Evolutionary conservation across 2,888 invertebrate genomes (phyloP).

Genomic region (Trileptium ribeirensis): DNA sequence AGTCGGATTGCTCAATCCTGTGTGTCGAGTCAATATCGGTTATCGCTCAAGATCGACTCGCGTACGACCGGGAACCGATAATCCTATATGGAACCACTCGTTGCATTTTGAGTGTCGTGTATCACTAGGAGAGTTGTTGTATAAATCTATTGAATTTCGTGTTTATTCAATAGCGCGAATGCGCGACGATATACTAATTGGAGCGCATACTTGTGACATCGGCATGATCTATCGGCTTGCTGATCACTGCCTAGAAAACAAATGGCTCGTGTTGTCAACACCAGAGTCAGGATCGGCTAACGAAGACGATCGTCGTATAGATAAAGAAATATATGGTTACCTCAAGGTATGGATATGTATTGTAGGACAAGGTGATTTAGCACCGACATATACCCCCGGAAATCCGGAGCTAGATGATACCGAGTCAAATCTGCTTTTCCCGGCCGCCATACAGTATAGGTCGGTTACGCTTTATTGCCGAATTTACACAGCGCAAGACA

Average conservation of each 20-base stretch:
- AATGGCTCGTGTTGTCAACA: constrained; percentile 5
- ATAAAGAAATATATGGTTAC: constrained; percentile 4
- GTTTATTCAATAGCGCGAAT: background rate
- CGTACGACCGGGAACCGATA: background rate
- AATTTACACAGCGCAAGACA: background rate
- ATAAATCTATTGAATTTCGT: background rate
- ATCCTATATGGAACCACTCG: constrained; percentile 1
- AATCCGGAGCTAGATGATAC: background rate
- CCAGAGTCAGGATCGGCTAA: background rate
- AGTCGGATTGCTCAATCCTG: background rate
- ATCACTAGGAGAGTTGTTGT: background rate
- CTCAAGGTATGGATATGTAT: constrained; percentile 15
- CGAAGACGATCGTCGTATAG: background rate
- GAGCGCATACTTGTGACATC: constrained; percentile 1
- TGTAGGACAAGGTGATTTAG: background rate
- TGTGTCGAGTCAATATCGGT: background rate
- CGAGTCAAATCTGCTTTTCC: constrained; percentile 8
- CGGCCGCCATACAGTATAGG: background rate
- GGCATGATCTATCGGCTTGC: constrained; percentile 6
- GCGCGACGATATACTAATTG: background rate
- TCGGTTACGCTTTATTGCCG: constrained; percentile 6
- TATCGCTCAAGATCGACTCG: background rate
- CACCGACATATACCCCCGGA: background rate
- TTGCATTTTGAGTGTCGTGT: background rate
- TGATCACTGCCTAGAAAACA: constrained; percentile 10